These are phyloP conservation scores for Drosophila navojoa DNA, from an alignment of 1,140 invertebrate genomes.

Conservation along the genomic window DNA sequence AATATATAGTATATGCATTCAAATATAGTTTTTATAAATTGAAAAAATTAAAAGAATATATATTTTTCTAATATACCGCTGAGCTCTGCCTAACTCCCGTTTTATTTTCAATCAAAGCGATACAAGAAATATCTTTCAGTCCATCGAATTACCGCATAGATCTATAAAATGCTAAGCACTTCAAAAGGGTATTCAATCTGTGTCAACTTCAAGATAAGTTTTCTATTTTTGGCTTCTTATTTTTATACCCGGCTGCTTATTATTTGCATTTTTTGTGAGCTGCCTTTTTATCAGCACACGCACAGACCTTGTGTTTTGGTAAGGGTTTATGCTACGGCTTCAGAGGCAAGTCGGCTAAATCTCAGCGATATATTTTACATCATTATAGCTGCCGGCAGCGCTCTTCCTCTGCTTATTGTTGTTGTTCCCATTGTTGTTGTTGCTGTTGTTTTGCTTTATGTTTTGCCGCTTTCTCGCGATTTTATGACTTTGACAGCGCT, in stretches of 20 bases:
- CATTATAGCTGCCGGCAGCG: constrained; percentile 66
- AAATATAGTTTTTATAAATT: no score
- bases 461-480: constrained; percentile 74
- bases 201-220: no score
- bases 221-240: constrained; percentile 32
- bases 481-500: constrained; percentile 70
- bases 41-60: no score
- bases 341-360: constrained; percentile 61
- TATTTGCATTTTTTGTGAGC: neutral
- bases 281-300: constrained; percentile 70
- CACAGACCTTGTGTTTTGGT: constrained; percentile 60
- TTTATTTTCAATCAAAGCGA: no score
- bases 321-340: constrained; percentile 3
- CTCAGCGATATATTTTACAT: constrained; percentile 80
- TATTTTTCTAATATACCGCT: no score
- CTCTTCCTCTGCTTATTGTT: constrained; percentile 10
- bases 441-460: constrained; percentile 52
- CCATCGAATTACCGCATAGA: no score
- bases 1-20: no score
- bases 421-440: constrained; percentile 42
- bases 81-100: no score
- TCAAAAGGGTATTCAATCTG: constrained; percentile 1
- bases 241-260: constrained; percentile 22
- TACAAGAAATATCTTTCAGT: no score
- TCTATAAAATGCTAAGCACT: no score